Evolutionary conservation across 92 coral and sea anemone species (phyloP).

Genomic region (Palythoa caribaeorum): DNA sequence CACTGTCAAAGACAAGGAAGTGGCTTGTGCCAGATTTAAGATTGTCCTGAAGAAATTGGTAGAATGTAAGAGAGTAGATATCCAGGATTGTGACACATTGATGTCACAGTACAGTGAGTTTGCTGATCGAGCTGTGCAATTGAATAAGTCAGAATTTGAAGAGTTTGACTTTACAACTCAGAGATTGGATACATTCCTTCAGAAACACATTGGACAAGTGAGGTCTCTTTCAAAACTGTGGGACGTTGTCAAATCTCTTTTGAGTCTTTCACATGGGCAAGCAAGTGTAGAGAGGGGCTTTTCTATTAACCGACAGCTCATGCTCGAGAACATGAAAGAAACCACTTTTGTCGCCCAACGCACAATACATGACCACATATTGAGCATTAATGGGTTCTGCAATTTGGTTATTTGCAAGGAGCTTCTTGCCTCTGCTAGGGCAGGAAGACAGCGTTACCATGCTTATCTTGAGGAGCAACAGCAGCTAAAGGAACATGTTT

Average conservation of each 20-base stretch:
- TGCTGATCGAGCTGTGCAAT: constrained; percentile 52
- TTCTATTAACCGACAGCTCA: constrained; percentile 30
- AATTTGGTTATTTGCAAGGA: constrained; percentile 34
- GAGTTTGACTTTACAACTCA: constrained; percentile 30
- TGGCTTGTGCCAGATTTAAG: constrained; percentile 39
- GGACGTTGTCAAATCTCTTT: constrained; percentile 30
- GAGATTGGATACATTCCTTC: constrained; percentile 49
- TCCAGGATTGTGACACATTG: constrained; percentile 49
- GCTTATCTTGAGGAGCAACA: constrained; percentile 29
- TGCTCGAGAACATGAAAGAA: constrained; percentile 40
- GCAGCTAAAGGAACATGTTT: constrained; percentile 18
- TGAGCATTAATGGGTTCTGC: constrained; percentile 32
- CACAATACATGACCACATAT: constrained; percentile 38
- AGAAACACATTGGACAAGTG: constrained; percentile 54
- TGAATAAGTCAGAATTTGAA: constrained; percentile 39
- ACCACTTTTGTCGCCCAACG: constrained; percentile 20
- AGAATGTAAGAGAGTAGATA: constrained; percentile 54
- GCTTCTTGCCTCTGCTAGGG: constrained; percentile 55
- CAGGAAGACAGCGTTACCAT: constrained; percentile 34
- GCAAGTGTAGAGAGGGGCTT: constrained; percentile 40
- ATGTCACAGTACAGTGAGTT: constrained; percentile 56
- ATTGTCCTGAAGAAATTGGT: constrained; percentile 56
- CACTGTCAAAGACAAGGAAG: constrained; percentile 42
- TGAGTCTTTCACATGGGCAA: constrained; percentile 32
- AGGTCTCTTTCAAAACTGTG: constrained; percentile 46